phyloP scores from a whole-genome alignment of 1,140 invertebrate species.

The Drosophila repletoides region DNA sequence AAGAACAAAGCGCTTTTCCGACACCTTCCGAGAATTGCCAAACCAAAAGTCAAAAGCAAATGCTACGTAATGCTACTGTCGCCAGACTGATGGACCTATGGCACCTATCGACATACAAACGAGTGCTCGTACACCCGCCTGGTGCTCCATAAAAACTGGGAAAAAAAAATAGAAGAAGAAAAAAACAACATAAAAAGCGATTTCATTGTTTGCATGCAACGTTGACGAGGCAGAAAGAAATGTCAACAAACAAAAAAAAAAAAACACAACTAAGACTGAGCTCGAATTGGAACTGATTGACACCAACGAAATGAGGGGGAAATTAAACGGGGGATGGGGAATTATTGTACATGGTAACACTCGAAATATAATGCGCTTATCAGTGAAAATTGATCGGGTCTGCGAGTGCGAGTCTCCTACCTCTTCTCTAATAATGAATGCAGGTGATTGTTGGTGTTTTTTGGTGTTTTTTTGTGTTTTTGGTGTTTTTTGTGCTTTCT shows the following conservation, averaged over 20 bases:
- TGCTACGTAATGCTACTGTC: slow-evolving; percentile 72
- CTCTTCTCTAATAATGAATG: slow-evolving; percentile 43
- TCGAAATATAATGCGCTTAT: slow-evolving; percentile 73
- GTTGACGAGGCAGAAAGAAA: slow-evolving; percentile 66
- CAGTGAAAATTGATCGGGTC: slow-evolving; percentile 65
- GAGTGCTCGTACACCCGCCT: slow-evolving; percentile 1
- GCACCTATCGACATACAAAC: too few species aligned
- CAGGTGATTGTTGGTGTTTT: slow-evolving; percentile 67
- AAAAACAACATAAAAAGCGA: slow-evolving; percentile 8
- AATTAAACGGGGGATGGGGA: not conserved
- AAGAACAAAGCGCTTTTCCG: slow-evolving; percentile 46
- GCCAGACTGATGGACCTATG: slow-evolving; percentile 38
- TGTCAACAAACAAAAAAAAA: slow-evolving; percentile 51
- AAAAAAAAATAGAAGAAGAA: not conserved
- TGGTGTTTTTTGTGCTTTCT: too few species aligned
- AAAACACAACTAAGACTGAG: slow-evolving; percentile 29
- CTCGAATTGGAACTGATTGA: slow-evolving; percentile 61
- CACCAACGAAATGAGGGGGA: slow-evolving; percentile 9
- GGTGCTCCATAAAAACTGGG: slow-evolving; percentile 6
- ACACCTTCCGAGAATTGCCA: slow-evolving; percentile 63
- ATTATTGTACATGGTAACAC: slow-evolving; percentile 55
- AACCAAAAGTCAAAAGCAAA: slow-evolving; percentile 49
- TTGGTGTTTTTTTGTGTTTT: too few species aligned
- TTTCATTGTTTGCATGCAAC: slow-evolving; percentile 67
- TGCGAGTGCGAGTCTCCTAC: slow-evolving; percentile 1